Percentiles rank a stretch among this genome's conserved stretches.
phyloP scores from a whole-genome alignment of 2,888 invertebrate genomes.

The Calameuta filiformis region DNA sequence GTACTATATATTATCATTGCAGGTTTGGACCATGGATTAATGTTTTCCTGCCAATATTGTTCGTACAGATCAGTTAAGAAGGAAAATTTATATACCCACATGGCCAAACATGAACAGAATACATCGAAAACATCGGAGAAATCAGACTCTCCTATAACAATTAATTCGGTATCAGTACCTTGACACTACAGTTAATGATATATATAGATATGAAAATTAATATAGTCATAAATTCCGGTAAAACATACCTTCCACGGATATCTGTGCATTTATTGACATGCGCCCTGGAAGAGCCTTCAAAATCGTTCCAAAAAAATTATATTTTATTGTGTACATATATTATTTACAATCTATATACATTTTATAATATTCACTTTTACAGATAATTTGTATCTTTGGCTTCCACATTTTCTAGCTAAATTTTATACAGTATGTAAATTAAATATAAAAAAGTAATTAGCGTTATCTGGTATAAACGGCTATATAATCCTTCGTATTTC shows the following conservation, averaged over 20 bases:
- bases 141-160: background rate
- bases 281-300: background rate
- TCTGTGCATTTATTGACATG: background rate
- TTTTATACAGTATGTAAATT: background rate
- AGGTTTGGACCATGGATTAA: constrained; percentile 71
- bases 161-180: background rate
- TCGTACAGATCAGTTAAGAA: constrained; percentile 75
- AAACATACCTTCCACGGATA: background rate
- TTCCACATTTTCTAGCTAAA: background rate
- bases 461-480: constrained; percentile 69
- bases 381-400: background rate
- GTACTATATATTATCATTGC: background rate
- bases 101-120: constrained; percentile 54
- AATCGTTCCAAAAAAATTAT: background rate
- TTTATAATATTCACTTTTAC: background rate
- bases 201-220: background rate
- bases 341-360: background rate
- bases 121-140: constrained; percentile 3
- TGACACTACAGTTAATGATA: background rate
- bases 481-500: constrained; percentile 74
- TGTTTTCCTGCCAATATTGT: constrained; percentile 74
- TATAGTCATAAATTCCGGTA: background rate
- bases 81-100: constrained; percentile 71
- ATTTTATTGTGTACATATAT: background rate
- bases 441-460: constrained; percentile 8